These are phyloP conservation scores for Neoniphon sammara DNA, from an alignment of 2,797 vertebrate species.

Conservation along the genomic window DNA sequence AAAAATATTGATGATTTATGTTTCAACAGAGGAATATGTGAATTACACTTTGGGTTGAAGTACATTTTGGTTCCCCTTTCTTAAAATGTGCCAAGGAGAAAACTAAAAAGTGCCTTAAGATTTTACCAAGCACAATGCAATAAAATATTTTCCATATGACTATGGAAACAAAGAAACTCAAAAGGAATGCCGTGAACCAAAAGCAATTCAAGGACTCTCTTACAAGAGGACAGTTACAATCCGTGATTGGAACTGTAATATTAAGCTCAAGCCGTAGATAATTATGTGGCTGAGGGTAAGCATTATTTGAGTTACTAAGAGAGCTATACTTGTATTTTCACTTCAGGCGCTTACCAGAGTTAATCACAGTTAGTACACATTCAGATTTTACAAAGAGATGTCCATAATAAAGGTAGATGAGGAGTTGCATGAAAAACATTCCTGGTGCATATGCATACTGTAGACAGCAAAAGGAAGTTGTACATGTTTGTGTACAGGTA, in stretches of 20 bases:
- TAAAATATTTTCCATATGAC: conserved; percentile 44
- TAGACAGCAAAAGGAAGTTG: conserved; percentile 35
- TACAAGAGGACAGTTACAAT: conserved; percentile 34
- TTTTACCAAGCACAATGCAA: conserved; percentile 62
- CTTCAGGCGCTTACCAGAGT: conserved; percentile 32
- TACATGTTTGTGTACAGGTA: conserved; percentile 30
- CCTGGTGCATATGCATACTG: conserved; percentile 24
- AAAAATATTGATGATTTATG: conserved; percentile 27
- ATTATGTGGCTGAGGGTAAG: conserved; percentile 43
- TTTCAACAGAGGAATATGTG: conserved; percentile 55
- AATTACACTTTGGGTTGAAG: conserved; percentile 70
- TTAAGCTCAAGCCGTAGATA: conserved; percentile 46
- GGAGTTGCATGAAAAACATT: conserved; percentile 3
- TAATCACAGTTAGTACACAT: conserved; percentile 43
- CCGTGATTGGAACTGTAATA: conserved; percentile 44
- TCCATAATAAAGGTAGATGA: conserved; percentile 25
- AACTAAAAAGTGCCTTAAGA: conserved; percentile 60
- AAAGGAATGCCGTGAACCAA: conserved; percentile 49
- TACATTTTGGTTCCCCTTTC: conserved; percentile 41
- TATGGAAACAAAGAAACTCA: conserved; percentile 54
- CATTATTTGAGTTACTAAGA: not conserved
- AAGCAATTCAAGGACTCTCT: conserved; percentile 45
- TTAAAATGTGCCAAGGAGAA: conserved; percentile 64
- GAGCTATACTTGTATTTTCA: conserved; percentile 36
- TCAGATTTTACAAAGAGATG: conserved; percentile 33